Evolutionary conservation across 2,888 invertebrate species (phyloP), one percentile per base, ranked within the genome.

Genomic region (Hydroisotoma schaefferi): DNA sequence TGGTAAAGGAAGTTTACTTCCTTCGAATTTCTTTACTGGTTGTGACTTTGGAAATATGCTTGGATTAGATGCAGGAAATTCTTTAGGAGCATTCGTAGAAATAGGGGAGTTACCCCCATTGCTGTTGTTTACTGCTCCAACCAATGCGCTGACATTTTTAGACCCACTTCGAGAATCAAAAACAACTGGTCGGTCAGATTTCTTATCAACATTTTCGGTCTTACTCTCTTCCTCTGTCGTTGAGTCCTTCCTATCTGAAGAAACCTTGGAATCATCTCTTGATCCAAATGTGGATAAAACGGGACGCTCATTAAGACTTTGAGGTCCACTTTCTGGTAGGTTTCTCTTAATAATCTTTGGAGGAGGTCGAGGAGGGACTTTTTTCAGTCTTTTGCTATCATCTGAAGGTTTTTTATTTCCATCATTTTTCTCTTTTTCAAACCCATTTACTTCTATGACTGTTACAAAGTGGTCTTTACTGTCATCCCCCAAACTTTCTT

Each of bases 361-460:
- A 25, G 78, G 78, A 3, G 77, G 78, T 59, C 76, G 74, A 46
- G 80, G 80, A 43, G 76, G 76, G 29, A 75, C 74, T 65, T 74
- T 75, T 59, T 71, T 73, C 46, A 65, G 66, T 66, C 68, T 69
- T 56, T 65, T 61, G 25, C 23, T 25, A 22, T 66, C 61, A 43
- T 65, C 12, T n/a, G 5, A 8, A 5, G 5, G 10, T 56, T 26
- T 53, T 51, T 18, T 61, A 43, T 38, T 49, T 26, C 67, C 66
- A 63, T 67, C 65, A 56, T 58, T 56, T 55, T 68, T 70, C 76
- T 67, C 77, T 76, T 46, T 76, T 74, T 70, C 76, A 76, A 76
- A 68, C 8, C 90, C 90, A 78, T 90, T 90, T 38, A 91, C 90
- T 83, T 90, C 88, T 74, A 91, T 91, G 69, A 91, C 90, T 63